Evolutionary conservation across 2,113 vertebrate genomes (phyloP), one percentile per base, ranked within the genome.

Genomic region (Psophia crepitans): DNA sequence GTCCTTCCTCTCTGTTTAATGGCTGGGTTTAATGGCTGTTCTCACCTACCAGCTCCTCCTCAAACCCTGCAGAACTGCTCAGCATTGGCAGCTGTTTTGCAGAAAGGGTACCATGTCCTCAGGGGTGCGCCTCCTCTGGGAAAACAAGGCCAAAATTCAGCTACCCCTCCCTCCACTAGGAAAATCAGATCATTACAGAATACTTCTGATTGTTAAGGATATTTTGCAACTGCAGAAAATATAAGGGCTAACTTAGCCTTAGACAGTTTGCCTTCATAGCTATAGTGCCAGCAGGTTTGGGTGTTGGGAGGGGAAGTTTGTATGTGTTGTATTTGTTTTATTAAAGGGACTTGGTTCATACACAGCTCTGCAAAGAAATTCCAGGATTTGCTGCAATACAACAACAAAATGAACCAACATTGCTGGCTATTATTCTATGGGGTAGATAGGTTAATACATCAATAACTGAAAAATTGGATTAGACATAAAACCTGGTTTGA

Each of bases 31-130:
- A 39, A 14, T 20, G 2, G 3, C 2, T 82, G 10, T 33, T 56
- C 32, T 37, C 14, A 24, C 21, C 6, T 79, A 12, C 39, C 33
- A 85, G 33, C 14, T 79, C 35, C 27, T 65, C 13, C 78, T 66
- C 58, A 41, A 41, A 22, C 9, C 15, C 44, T 28, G 4, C 18
- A 73, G 30, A 57, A 49, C 7, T 44, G 16, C 12, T 68, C 24
- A 22, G 18, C 0, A 0, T 14, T 44, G 16, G 28, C 28, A 92
- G 41, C 20, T 41, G 10, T 11, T 5, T 18, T 66, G 26, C 26
- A n/a, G n/a, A 43, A 77, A 5, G 3, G 7, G 7, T 5, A 10
- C 28, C 32, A 5, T 0, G 1, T 21, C 24, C 61, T 41, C 43
- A 53, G 17, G 26, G 10, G 0, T 20, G 6, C 6, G 15, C 1